A percentile compares a stretch with the other conserved stretches of the same genome.
These are phyloP conservation scores for Apoda limacodes DNA, from an alignment of 2,888 invertebrate species.

Conservation along the genomic window DNA sequence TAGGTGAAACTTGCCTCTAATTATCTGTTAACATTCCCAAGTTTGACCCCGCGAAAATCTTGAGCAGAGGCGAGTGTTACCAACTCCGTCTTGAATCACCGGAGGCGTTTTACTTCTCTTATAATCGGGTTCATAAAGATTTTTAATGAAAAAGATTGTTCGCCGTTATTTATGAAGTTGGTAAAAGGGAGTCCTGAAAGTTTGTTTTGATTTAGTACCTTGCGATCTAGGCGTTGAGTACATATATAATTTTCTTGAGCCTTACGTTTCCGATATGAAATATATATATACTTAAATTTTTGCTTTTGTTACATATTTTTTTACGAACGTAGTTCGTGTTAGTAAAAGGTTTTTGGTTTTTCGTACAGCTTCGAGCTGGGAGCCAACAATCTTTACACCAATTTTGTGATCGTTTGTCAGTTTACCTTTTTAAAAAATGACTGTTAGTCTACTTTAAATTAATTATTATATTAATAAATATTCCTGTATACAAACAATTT, in stretches of 20 bases:
- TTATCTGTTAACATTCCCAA: constrained; percentile 70
- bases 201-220: constrained; percentile 67
- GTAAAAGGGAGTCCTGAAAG: constrained; percentile 59
- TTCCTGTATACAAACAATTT: too few relatives aligned
- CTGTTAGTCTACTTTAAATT: too few relatives aligned
- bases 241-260: too few relatives aligned
- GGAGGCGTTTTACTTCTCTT: constrained; percentile 63
- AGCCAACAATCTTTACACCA: neutral
- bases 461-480: too few relatives aligned
- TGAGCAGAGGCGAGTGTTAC: constrained; percentile 43
- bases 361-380: too few relatives aligned
- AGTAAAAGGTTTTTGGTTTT: too few relatives aligned
- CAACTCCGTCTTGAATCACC: constrained; percentile 45
- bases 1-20: constrained; percentile 65
- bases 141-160: constrained; percentile 69
- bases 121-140: constrained; percentile 64
- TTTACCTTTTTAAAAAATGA: too few relatives aligned
- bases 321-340: too few relatives aligned
- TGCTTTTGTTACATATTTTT: too few relatives aligned
- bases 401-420: neutral
- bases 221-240: constrained; percentile 43
- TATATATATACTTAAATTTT: too few relatives aligned
- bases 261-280: too few relatives aligned
- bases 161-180: constrained; percentile 65
- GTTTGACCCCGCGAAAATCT: constrained; percentile 67